phyloP scores from a whole-genome alignment of 1,140 invertebrate species.

The Zaprionus kolodkinae region DNA sequence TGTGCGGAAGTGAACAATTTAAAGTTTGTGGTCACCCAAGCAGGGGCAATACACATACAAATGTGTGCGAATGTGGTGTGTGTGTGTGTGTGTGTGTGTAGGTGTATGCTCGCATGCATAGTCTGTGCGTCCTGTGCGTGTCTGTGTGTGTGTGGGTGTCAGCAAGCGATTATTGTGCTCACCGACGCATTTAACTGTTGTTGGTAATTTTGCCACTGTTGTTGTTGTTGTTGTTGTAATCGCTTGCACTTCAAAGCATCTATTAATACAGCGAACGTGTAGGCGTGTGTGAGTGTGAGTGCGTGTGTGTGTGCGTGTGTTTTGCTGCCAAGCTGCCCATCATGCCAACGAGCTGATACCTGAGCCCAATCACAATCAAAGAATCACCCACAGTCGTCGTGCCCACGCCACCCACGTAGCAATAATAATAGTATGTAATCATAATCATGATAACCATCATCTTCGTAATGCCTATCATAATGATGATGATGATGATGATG shows the following conservation, averaged over 20 bases:
- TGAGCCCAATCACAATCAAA: constrained; percentile 55
- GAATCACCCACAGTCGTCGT: constrained; percentile 29
- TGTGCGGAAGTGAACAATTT: constrained; percentile 58
- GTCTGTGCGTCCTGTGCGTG: no score
- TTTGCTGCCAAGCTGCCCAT: constrained; percentile 32
- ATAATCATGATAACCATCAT: constrained; percentile 39
- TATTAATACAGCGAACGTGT: constrained; percentile 35
- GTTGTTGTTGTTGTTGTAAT: constrained; percentile 34
- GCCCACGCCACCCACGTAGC: constrained; percentile 44
- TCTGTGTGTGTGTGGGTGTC: constrained; percentile 11
- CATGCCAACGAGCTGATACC: constrained; percentile 41
- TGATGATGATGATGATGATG: constrained; percentile 21
- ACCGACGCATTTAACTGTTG: constrained; percentile 43
- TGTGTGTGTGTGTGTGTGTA: not conserved
- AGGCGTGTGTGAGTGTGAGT: constrained; percentile 7
- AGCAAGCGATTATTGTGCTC: constrained; percentile 41
- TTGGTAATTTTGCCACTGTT: constrained; percentile 23
- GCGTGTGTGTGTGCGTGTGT: no score
- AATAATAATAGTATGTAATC: constrained; percentile 64
- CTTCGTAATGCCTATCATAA: constrained; percentile 27
- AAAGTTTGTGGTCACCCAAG: constrained; percentile 48
- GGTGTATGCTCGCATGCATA: not conserved
- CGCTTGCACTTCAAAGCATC: constrained; percentile 55
- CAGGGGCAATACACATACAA: constrained; percentile 9
- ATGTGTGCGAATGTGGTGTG: not conserved